Conservation (phyloP, 2,797 vertebrate species). For the Brachymystax lenok region DNA sequence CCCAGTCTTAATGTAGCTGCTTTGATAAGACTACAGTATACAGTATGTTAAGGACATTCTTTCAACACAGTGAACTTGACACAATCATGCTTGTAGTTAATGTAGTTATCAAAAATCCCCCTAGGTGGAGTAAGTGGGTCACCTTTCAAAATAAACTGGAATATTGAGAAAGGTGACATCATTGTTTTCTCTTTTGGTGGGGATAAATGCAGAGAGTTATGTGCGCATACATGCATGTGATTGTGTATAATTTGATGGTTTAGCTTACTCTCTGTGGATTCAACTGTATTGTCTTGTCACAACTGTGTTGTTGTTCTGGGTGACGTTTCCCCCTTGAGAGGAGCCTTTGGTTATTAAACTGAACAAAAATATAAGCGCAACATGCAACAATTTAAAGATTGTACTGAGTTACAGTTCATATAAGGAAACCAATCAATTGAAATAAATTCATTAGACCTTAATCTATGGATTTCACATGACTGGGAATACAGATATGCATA, state of each 20-base stretch:
- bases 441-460: too few species aligned
- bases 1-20: neutral
- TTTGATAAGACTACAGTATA: too few species aligned
- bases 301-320: constrained; percentile 31
- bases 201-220: constrained; percentile 29
- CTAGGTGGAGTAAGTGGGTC: constrained; percentile 71
- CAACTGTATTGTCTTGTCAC: constrained; percentile 9
- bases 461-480: too few species aligned
- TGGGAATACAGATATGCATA: too few species aligned
- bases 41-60: too few species aligned
- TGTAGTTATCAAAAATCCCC: constrained; percentile 53
- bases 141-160: constrained; percentile 53
- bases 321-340: constrained; percentile 43
- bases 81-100: neutral
- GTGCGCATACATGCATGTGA: constrained; percentile 24
- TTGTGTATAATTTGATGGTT: constrained; percentile 1
- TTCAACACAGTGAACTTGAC: too few species aligned
- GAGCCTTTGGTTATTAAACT: constrained; percentile 34
- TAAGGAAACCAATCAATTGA: too few species aligned
- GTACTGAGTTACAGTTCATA: too few species aligned
- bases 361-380: too few species aligned
- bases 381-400: too few species aligned
- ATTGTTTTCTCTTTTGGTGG: constrained; percentile 64
- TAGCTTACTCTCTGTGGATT: neutral
- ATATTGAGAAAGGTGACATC: constrained; percentile 71